Percentiles rank a stretch among this genome's conserved stretches.
phyloP scores from a whole-genome alignment of 2,797 vertebrate genomes.

The Cyclopterus lumpus region DNA sequence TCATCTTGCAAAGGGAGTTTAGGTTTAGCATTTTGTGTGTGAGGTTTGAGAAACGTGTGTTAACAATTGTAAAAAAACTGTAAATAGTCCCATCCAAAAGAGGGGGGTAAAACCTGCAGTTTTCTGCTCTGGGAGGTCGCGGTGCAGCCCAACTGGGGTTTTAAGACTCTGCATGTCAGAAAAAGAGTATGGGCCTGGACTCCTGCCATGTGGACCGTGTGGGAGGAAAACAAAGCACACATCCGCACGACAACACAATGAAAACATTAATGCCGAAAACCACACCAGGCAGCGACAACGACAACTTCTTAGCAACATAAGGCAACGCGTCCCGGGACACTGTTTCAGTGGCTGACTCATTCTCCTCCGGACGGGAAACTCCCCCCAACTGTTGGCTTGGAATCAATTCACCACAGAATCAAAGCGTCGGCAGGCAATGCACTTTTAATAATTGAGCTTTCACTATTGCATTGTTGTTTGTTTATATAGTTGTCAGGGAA shows the following conservation, averaged over 20 bases:
- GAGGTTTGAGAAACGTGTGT: too few species aligned
- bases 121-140: not conserved
- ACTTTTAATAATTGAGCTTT: not conserved
- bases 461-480: slow-evolving; percentile 2
- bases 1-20: too few species aligned
- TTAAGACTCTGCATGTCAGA: not conserved
- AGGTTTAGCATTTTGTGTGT: too few species aligned
- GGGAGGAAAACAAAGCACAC: not conserved
- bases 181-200: not conserved
- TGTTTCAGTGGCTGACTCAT: not conserved
- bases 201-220: not conserved
- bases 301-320: too few species aligned
- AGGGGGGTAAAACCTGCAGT: too few species aligned
- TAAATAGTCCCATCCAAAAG: not conserved
- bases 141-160: not conserved
- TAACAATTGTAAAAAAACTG: too few species aligned
- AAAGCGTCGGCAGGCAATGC: not conserved
- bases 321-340: too few species aligned
- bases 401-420: not conserved
- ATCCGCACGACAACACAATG: not conserved
- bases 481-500: slow-evolving; percentile 3
- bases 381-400: not conserved
- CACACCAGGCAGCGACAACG: not conserved
- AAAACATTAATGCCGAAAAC: not conserved
- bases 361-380: too few species aligned